Evolutionary conservation across 2,113 vertebrate genomes (phyloP).

Genomic region (Globicephala melas): DNA sequence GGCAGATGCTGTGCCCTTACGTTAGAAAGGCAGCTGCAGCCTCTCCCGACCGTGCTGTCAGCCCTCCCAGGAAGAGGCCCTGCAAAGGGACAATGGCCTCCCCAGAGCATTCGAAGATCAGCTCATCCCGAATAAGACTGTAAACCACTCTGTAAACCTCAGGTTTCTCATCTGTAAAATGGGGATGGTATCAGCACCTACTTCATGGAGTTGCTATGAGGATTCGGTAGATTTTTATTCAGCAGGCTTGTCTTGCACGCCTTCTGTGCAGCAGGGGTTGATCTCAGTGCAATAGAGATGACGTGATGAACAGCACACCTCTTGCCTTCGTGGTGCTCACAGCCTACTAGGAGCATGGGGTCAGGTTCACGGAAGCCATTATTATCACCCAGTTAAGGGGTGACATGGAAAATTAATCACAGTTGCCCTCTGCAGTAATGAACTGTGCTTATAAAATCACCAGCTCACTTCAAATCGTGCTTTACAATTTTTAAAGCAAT

Average conservation of each 20-base stretch:
- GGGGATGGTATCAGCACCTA: neutral
- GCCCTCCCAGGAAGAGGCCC: neutral
- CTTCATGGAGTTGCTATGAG: neutral
- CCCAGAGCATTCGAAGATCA: neutral
- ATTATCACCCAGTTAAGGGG: neutral
- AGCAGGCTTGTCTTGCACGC: rapidly evolving
- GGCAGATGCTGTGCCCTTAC: rapidly evolving
- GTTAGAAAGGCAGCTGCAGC: neutral
- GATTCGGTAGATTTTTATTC: rapidly evolving
- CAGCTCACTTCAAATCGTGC: rapidly evolving
- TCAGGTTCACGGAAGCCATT: neutral
- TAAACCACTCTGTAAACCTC: neutral
- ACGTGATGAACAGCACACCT: neutral
- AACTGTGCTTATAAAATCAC: neutral
- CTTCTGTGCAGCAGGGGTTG: neutral
- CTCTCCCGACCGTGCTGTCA: neutral
- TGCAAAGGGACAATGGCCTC: neutral
- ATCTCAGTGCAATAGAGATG: neutral
- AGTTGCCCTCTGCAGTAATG: neutral
- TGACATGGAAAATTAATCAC: neutral
- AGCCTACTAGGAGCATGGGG: neutral
- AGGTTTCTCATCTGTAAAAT: neutral
- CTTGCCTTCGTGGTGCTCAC: neutral
- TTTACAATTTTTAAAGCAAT: neutral
- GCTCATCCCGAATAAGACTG: neutral